Evolutionary conservation across 2,888 invertebrate species (phyloP), one percentile per base, ranked within the genome.

Genomic region (Ceriagrion tenellum): DNA sequence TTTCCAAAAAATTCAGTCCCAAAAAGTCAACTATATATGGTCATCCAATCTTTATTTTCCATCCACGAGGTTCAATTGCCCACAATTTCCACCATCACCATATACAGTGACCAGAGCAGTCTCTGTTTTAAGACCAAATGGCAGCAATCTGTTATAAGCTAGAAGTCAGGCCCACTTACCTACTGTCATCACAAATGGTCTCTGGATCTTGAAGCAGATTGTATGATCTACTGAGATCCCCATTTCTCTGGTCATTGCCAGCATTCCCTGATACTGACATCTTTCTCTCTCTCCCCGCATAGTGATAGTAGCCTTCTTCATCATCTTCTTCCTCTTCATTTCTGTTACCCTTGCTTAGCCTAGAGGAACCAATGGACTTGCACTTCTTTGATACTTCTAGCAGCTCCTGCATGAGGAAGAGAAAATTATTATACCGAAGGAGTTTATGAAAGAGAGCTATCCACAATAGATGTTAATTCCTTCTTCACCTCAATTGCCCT

Each of bases 341-440:
- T 95, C 95, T 35, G 95, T 95, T 74, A 95, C 96, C 59, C 95
- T 96, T 95, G 96, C 69, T 93, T 89, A 97, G 97, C 96, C 97
- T 97, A 23, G 97, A 97, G 8, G 97, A 97, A 96, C 97, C 97
- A 95, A 97, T 97, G 56, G 97, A 97, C 96, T 96, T 97, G 69
- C 96, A 96, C 96, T 97, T 98, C 96, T 97, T 97, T 0, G 97
- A 98, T 95, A 97, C 97, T 96, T 98, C 97, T 55, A 98, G 97
- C 96, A 97, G 97, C 8, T 97, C 97, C 97, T 97, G 96, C 0
- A 16, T 69, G 69, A 26, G 13, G 30, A 35, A 81, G 35, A 81
- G 35, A 35, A 47, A 8, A 69, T 3, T 0, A n/a, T 26, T 23
- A 69, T 10, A n/a, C 26, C n/a, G n/a, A n/a, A 59, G 59, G 26